Conservation (phyloP, 2,113 vertebrate genomes). For the Chaetodon trifascialis region DNA sequence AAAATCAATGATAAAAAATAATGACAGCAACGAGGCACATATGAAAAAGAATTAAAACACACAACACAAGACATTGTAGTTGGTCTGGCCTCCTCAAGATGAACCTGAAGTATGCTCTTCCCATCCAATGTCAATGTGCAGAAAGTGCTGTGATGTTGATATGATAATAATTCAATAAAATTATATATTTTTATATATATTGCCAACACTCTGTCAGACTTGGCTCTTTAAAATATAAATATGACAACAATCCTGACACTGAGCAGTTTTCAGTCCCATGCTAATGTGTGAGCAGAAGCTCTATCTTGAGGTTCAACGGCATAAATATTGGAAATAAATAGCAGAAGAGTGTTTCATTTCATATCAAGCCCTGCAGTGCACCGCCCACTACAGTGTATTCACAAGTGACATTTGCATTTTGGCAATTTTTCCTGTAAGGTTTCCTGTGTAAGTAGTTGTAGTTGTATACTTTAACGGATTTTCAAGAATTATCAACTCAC, state of each 20-base stretch:
- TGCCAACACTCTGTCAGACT: background rate
- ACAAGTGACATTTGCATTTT: background rate
- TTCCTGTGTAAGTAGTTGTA: no score
- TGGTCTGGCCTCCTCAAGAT: no score
- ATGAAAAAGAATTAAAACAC: background rate
- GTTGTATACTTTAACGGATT: background rate
- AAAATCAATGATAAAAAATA: background rate
- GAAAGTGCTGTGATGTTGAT: background rate
- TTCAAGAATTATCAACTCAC: background rate
- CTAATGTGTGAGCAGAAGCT: background rate
- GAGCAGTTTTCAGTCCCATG: background rate
- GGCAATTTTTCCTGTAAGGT: no score
- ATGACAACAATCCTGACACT: slow-evolving; percentile 6
- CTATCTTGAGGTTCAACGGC: background rate
- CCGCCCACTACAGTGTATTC: background rate
- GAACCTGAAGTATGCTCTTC: background rate
- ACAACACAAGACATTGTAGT: background rate
- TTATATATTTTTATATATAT: no score
- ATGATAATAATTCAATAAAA: background rate
- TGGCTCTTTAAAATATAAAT: slow-evolving; percentile 11
- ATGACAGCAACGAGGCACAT: background rate
- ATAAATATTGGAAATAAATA: background rate
- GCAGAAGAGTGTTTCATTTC: background rate
- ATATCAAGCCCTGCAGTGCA: background rate
- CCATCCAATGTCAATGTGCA: background rate